A percentile compares a stretch with the other conserved stretches of the same genome.
Conservation (phyloP, 1,140 invertebrate genomes). For the Macrobrachium nipponense region DNA sequence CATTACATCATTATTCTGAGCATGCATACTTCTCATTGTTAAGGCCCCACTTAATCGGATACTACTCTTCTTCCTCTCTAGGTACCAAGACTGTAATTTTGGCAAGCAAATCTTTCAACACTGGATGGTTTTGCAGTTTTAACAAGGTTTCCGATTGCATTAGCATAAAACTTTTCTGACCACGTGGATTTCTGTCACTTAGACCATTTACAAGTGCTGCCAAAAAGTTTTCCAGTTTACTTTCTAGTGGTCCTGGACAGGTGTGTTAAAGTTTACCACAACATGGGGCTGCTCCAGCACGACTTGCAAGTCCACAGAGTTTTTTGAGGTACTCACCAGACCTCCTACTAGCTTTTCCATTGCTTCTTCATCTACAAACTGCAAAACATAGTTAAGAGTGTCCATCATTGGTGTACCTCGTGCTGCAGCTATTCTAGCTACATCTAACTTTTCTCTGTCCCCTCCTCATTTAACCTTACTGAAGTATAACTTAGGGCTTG, state of each 20-base stretch:
- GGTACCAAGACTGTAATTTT: slow-evolving; percentile 85
- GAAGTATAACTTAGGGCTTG: slow-evolving; percentile 83
- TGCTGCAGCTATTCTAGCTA: slow-evolving; percentile 77
- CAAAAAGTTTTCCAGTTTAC: slow-evolving; percentile 82
- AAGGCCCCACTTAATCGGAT: slow-evolving; percentile 80
- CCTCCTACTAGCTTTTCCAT: slow-evolving; percentile 84
- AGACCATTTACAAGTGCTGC: slow-evolving; percentile 81
- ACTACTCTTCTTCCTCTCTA: slow-evolving; percentile 82
- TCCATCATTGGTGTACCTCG: slow-evolving; percentile 89
- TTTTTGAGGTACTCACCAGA: slow-evolving; percentile 84
- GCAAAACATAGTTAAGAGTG: slow-evolving; percentile 86
- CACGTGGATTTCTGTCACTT: slow-evolving; percentile 83
- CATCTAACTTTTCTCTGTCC: slow-evolving; percentile 74
- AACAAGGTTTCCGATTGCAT: slow-evolving; percentile 86
- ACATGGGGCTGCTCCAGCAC: slow-evolving; percentile 88
- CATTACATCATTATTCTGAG: slow-evolving; percentile 84
- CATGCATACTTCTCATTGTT: slow-evolving; percentile 84
- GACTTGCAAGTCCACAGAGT: slow-evolving; percentile 85
- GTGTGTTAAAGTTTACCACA: slow-evolving; percentile 79
- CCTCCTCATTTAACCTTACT: slow-evolving; percentile 77
- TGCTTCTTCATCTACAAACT: slow-evolving; percentile 81
- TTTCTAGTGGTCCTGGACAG: slow-evolving; percentile 75
- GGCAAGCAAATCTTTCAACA: slow-evolving; percentile 84
- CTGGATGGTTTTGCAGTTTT: slow-evolving; percentile 88
- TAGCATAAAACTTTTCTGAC: slow-evolving; percentile 86